These are phyloP conservation scores for Drosophila dunni DNA, from an alignment of 1,140 invertebrate genomes.

Conservation along the genomic window DNA sequence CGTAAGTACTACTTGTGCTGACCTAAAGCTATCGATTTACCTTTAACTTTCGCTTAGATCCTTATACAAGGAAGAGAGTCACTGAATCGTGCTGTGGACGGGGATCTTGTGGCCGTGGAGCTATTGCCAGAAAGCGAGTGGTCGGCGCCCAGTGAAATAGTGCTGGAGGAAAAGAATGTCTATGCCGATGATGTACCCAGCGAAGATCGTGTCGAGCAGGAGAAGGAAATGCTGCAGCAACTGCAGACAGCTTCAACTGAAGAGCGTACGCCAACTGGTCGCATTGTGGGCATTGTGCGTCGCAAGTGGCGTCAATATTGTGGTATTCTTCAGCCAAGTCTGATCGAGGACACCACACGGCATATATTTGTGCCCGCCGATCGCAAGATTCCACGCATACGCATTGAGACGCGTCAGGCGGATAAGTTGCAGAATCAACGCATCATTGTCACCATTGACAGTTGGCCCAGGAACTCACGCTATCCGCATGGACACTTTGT, in stretches of 20 bases:
- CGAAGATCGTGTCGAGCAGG: conserved; percentile 76
- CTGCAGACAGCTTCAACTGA: conserved; percentile 78
- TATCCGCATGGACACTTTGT: conserved; percentile 94
- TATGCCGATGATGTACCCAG: conserved; percentile 90
- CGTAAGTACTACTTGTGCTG: conserved; percentile 85
- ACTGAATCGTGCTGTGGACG: conserved; percentile 98
- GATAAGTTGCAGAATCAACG: conserved; percentile 92
- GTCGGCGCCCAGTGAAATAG: conserved; percentile 93
- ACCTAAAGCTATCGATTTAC: background rate
- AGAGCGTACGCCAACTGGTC: conserved; percentile 89
- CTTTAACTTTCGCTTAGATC: conserved; percentile 86
- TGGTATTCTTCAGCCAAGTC: conserved; percentile 94
- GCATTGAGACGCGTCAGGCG: conserved; percentile 96
- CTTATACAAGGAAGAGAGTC: conserved; percentile 94
- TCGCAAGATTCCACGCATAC: conserved; percentile 94
- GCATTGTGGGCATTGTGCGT: conserved; percentile 97
- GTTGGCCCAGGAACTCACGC: conserved; percentile 94
- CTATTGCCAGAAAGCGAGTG: conserved; percentile 96
- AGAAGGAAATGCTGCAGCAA: conserved; percentile 70
- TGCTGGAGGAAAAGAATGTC: conserved; percentile 92
- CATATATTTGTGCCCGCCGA: conserved; percentile 97
- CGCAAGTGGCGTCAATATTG: conserved; percentile 99
- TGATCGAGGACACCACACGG: conserved; percentile 89
- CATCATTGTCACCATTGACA: conserved; percentile 96
- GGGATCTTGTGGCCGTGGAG: conserved; percentile 96